A percentile compares a stretch with the other conserved stretches of the same genome.
Evolutionary conservation across 2,888 invertebrate genomes (phyloP).

Genomic region (Nowickia ferox): DNA sequence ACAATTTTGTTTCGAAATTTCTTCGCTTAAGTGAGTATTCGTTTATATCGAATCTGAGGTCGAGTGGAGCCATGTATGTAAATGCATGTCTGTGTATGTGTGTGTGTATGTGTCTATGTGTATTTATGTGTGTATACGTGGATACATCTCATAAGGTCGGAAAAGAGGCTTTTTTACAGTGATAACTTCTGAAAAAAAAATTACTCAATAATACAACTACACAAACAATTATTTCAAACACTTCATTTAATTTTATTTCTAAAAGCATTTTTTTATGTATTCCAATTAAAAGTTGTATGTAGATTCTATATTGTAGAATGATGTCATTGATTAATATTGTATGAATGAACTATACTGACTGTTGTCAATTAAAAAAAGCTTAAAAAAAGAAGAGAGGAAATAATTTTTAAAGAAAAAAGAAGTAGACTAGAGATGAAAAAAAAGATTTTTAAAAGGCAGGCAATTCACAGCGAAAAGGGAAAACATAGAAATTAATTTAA

Average conservation of each 20-base stretch:
- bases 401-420: not conserved
- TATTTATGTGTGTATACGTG: too few species aligned
- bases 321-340: slow-evolving; percentile 69
- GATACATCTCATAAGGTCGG: too few species aligned
- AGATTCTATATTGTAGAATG: slow-evolving; percentile 32
- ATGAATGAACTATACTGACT: slow-evolving; percentile 39
- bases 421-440: not conserved
- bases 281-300: slow-evolving; percentile 54
- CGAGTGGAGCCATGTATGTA: too few species aligned
- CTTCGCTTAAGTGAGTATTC: too few species aligned
- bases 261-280: slow-evolving; percentile 4
- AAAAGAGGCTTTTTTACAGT: too few species aligned
- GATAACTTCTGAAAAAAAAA: too few species aligned
- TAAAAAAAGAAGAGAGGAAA: not conserved
- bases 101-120: too few species aligned
- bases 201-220: slow-evolving; percentile 26
- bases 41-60: too few species aligned
- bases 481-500: too few species aligned
- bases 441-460: not conserved
- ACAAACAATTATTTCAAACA: slow-evolving; percentile 32
- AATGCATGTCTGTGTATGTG: too few species aligned
- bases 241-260: slow-evolving; percentile 10
- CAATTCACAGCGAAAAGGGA: too few species aligned
- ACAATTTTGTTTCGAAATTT: too few species aligned
- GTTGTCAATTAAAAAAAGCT: slow-evolving; percentile 44